These are phyloP conservation scores for Poecile montanus DNA, from an alignment of 2,797 vertebrate genomes.

Conservation along the genomic window DNA sequence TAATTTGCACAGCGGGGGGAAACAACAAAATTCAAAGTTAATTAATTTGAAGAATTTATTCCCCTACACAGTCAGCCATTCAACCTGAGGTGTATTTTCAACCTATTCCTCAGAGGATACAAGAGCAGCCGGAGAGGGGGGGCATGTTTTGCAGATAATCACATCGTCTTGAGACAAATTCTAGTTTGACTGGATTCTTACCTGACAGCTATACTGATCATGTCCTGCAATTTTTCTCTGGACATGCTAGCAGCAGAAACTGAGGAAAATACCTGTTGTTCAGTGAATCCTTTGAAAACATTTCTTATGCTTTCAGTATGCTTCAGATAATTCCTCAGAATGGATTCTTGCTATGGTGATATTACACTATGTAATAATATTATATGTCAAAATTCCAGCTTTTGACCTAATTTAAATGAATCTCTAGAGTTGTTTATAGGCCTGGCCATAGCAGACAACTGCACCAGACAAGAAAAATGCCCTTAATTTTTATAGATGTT, in stretches of 20 bases:
- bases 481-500: background rate
- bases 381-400: background rate
- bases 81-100: background rate
- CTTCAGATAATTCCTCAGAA: background rate
- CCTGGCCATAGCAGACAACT: background rate
- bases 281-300: background rate
- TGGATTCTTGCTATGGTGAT: background rate
- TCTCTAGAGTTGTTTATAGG: background rate
- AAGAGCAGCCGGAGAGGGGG: background rate
- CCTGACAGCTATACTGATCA: background rate
- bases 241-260: background rate
- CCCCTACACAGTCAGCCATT: background rate
- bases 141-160: background rate
- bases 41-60: constrained; percentile 37
- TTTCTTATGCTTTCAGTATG: background rate
- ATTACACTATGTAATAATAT: background rate
- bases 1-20: background rate
- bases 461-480: background rate
- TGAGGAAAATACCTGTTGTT: background rate
- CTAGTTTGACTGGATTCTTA: background rate
- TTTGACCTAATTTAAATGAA: background rate
- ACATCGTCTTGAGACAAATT: background rate
- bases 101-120: background rate
- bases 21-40: constrained; percentile 6
- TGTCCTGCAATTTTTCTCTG: background rate